phyloP scores from a whole-genome alignment of 64 coral and sea anemone genomes.

The Catalaphyllia jardinei region DNA sequence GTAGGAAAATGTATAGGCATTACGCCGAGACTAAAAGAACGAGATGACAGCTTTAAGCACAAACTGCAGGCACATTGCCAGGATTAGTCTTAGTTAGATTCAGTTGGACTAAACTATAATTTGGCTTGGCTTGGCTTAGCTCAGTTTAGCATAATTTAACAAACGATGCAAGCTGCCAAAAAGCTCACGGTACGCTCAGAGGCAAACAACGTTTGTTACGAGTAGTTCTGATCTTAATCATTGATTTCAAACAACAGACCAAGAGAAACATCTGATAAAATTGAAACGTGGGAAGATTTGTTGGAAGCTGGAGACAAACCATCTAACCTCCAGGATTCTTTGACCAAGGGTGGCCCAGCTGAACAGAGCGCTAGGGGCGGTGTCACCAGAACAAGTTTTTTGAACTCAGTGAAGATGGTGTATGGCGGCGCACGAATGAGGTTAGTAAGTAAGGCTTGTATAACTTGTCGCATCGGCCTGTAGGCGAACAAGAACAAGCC shows the following conservation, averaged over 20 bases:
- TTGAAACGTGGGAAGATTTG: constrained; percentile 82
- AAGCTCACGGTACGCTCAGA: too few relatives aligned
- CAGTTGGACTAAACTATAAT: too few relatives aligned
- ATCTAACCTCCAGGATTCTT: constrained; percentile 9
- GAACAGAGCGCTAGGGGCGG: constrained; percentile 36
- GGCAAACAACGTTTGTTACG: too few relatives aligned
- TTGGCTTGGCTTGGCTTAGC: too few relatives aligned
- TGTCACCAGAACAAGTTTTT: background rate
- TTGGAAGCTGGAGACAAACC: constrained; percentile 50
- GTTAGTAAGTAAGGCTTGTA: background rate
- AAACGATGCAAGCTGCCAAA: too few relatives aligned
- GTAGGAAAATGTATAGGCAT: too few relatives aligned
- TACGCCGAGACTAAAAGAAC: too few relatives aligned
- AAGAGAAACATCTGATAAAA: constrained; percentile 2
- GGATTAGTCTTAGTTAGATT: too few relatives aligned
- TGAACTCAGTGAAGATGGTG: background rate
- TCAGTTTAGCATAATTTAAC: too few relatives aligned
- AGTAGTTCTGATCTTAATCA: too few relatives aligned
- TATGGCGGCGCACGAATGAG: background rate
- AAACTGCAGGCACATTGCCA: too few relatives aligned
- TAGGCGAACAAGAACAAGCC: background rate
- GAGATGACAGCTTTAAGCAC: too few relatives aligned
- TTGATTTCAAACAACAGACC: background rate
- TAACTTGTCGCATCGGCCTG: background rate
- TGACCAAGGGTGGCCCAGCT: constrained; percentile 8